Evolutionary conservation across 2,888 invertebrate genomes (phyloP).

Genomic region (Tipula unca): DNA sequence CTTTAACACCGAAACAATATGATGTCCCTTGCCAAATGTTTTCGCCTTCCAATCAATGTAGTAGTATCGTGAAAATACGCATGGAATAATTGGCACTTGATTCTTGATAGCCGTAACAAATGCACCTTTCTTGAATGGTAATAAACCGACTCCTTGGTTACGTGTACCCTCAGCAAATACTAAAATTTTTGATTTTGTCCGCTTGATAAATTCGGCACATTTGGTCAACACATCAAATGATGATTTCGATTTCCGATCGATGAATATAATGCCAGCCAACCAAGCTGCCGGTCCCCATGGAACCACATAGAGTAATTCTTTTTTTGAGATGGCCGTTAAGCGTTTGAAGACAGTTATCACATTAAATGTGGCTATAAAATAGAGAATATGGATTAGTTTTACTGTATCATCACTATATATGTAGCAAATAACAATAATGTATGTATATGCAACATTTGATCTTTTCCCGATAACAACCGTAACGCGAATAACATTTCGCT

Average conservation of each 20-base stretch:
- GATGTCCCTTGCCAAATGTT: background rate
- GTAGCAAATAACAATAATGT: too few species aligned
- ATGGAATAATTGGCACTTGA: slow-evolving; percentile 71
- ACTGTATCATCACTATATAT: too few species aligned
- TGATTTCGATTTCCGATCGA: slow-evolving; percentile 49
- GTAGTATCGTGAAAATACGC: slow-evolving; percentile 55
- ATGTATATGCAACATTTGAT: too few species aligned
- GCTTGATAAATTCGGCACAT: slow-evolving; percentile 15
- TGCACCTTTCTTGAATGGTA: slow-evolving; percentile 87
- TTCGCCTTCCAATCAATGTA: background rate
- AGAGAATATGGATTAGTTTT: too few species aligned
- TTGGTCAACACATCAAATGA: slow-evolving; percentile 14
- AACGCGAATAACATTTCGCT: too few species aligned
- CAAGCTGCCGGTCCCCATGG: slow-evolving; percentile 79
- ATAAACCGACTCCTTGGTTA: slow-evolving; percentile 53
- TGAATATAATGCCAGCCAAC: slow-evolving; percentile 85
- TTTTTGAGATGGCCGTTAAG: slow-evolving; percentile 76
- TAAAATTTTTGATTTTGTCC: slow-evolving; percentile 47
- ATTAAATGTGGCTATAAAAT: slow-evolving; percentile 9
- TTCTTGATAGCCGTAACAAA: slow-evolving; percentile 79
- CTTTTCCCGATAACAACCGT: too few species aligned
- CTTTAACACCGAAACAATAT: background rate
- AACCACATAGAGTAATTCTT: slow-evolving; percentile 69
- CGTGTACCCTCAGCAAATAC: slow-evolving; percentile 86
- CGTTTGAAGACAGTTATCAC: slow-evolving; percentile 52